Percentiles rank a stretch among this genome's conserved stretches.
Evolutionary conservation across 2,113 vertebrate species (phyloP).

Genomic region (Phalacrocorax carbo): DNA sequence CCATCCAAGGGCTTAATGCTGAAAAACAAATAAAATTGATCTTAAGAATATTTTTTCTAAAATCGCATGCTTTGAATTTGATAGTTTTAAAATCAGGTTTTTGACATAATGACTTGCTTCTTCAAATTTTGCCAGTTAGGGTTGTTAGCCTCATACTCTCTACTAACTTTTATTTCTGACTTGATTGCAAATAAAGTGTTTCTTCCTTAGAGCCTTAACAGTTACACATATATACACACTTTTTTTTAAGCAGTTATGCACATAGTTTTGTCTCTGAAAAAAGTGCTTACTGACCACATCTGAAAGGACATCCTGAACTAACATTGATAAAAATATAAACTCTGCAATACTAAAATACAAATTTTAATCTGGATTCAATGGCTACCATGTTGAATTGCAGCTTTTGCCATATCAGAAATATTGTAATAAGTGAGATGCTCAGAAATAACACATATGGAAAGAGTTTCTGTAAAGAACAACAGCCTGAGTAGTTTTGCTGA

Average conservation of each 20-base stretch:
- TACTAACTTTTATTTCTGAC: not conserved
- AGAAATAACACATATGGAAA: not conserved
- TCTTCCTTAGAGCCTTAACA: not conserved
- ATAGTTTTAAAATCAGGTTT: not conserved
- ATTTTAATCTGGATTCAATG: not conserved
- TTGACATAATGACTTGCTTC: not conserved
- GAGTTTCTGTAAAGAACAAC: not conserved
- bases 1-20: not conserved
- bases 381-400: not conserved
- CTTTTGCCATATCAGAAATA: not conserved
- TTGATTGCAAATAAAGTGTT: not conserved
- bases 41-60: not conserved
- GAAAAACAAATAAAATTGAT: not conserved
- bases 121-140: not conserved
- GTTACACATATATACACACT: not conserved
- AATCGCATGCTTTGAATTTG: not conserved
- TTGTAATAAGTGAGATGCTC: not conserved
- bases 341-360: not conserved
- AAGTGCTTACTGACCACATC: not conserved
- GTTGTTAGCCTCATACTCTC: not conserved
- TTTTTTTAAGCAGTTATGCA: not conserved
- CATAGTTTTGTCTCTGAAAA: not conserved
- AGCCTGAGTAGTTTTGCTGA: not conserved
- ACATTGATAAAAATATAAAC: not conserved
- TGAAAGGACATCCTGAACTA: not conserved